Base-by-base conservation (phyloP, 1,140 invertebrate genomes). In the Drosophila repleta region DNA sequence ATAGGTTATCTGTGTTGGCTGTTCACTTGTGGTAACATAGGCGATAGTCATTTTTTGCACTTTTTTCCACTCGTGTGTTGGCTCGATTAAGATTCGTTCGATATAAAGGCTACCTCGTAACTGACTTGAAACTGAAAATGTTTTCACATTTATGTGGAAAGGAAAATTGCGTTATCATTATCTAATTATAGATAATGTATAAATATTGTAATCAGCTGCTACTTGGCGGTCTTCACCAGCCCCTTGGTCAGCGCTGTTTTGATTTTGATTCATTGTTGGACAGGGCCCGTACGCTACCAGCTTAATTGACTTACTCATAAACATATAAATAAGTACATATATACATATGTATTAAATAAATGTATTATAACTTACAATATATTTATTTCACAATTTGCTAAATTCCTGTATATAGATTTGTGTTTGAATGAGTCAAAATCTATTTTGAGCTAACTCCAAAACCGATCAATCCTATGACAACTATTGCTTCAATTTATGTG, bases 121-220 rank as follows among this genome's bases (percentile, higher is more conserved):
- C 61, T 71, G 68, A 64, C 24, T 41, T 24, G n/a, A 13, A 24
- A 21, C 1, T 29, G 24, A 32, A 52, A 51, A 17, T 21, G 20
- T 8, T 24, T 15, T 18, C n/a, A 20, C 24, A 57, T 57, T 65
- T 71, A 71, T 65, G 15, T 24, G 15, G 5, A 18, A 24, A 51
- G 13, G 24, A 49, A 48, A 17, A 17, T 17, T 26, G 32, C n/a
- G 45, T 35, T 71, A 65, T 65, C 68, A 37, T 21, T 71, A 52
- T 65, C 35, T 71, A 45, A 57, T 71, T 57, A 57, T 65, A 71
- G 68, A 70, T 70, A 70, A 46, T 41, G 51, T 64, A 32, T 35
- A 43, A 21, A 45, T 17, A 43, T 35, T 64, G 52, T 64, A 71
- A 57, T 71, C 45, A 65, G 26, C 45, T 52, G 51, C 35, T 65